phyloP scores from a whole-genome alignment of 2,888 invertebrate species.

The Conchocele bisecta region DNA sequence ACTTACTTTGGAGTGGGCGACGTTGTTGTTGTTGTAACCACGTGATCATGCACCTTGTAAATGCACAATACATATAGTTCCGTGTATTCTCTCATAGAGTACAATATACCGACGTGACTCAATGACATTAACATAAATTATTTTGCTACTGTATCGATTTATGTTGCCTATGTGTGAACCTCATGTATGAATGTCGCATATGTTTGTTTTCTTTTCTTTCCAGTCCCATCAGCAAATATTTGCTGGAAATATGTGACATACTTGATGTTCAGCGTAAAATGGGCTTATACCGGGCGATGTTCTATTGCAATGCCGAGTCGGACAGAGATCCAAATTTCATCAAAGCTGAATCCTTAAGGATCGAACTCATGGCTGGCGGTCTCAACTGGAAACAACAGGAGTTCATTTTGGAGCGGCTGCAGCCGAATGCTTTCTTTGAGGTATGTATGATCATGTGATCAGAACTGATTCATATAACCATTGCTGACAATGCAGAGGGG shows the following conservation, averaged over 20 bases:
- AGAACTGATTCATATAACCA: too few relatives aligned
- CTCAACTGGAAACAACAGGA: slow-evolving; percentile 82
- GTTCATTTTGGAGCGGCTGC: slow-evolving; percentile 79
- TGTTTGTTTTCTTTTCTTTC: slow-evolving; percentile 35
- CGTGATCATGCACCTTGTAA: too few relatives aligned
- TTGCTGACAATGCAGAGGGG: too few relatives aligned
- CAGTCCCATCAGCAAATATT: slow-evolving; percentile 79
- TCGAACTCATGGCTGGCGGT: slow-evolving; percentile 82
- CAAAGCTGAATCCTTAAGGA: slow-evolving; percentile 78
- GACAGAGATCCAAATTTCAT: slow-evolving; percentile 81
- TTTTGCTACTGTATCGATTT: too few relatives aligned
- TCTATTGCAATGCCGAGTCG: slow-evolving; percentile 79
- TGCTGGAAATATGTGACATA: slow-evolving; percentile 80
- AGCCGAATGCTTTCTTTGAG: slow-evolving; percentile 79
- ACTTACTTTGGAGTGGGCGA: too few relatives aligned
- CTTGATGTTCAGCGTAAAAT: slow-evolving; percentile 81
- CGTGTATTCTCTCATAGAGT: too few relatives aligned
- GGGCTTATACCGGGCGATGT: slow-evolving; percentile 80
- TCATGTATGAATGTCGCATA: too few relatives aligned
- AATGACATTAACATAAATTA: too few relatives aligned
- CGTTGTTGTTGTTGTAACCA: too few relatives aligned
- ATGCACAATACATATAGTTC: too few relatives aligned
- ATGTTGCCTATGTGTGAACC: too few relatives aligned
- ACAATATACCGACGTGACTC: too few relatives aligned
- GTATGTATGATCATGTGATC: slow-evolving; percentile 65